These are phyloP conservation scores for Leptopilina clavipes DNA, from an alignment of 1,140 invertebrate species.

Conservation along the genomic window DNA sequence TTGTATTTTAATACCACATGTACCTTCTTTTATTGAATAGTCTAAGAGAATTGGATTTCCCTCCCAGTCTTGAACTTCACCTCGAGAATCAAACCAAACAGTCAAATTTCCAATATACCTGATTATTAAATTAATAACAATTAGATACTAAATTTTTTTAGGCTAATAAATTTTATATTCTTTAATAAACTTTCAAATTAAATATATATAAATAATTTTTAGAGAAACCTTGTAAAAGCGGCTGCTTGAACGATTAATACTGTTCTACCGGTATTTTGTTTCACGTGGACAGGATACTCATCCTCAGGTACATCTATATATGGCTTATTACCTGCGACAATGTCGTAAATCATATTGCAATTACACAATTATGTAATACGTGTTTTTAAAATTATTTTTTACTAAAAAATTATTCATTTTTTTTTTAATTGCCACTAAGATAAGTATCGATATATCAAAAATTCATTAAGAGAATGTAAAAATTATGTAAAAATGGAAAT, in stretches of 20 bases:
- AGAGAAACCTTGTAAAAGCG: constrained; percentile 78
- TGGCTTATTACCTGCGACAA: constrained; percentile 69
- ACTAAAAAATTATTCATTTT: no score
- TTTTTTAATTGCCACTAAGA: no score
- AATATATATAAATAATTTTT: no score
- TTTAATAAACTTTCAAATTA: no score
- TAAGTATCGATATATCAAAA: no score
- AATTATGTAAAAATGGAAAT: no score
- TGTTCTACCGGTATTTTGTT: constrained; percentile 74
- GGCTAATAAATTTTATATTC: no score
- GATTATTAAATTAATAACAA: neutral
- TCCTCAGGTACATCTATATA: constrained; percentile 76
- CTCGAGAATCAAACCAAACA: constrained; percentile 83
- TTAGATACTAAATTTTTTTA: no score
- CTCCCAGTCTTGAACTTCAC: constrained; percentile 80
- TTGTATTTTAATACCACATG: no score
- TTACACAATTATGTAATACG: neutral
- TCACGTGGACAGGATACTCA: constrained; percentile 81
- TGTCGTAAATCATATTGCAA: constrained; percentile 10
- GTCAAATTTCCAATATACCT: constrained; percentile 71
- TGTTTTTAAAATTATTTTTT: neutral
- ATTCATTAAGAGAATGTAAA: no score
- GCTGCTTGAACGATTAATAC: constrained; percentile 84
- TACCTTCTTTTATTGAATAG: constrained; percentile 78
- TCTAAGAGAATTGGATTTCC: constrained; percentile 87